Percentiles rank a stretch among this genome's conserved stretches.
Conservation (phyloP, 2,797 vertebrate genomes). For the Acanthurus tractus region DNA sequence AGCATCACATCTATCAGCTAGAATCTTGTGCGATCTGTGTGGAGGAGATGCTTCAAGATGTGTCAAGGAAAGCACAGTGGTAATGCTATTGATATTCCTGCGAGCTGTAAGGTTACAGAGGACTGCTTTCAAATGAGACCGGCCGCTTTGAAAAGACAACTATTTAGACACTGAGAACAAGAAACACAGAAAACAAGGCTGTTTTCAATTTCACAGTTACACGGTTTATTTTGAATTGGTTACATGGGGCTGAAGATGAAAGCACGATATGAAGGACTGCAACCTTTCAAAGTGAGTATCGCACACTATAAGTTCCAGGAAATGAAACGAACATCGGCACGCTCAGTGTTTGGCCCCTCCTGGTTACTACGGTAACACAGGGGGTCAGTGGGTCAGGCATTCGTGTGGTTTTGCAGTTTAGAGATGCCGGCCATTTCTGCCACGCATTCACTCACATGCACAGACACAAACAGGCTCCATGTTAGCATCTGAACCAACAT, state of each 20-base stretch:
- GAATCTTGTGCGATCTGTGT: constrained; percentile 44
- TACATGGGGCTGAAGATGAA: constrained; percentile 40
- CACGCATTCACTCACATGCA: background rate
- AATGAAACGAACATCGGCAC: constrained; percentile 39
- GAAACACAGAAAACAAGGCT: constrained; percentile 38
- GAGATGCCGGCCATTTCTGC: constrained; percentile 44
- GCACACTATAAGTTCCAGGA: constrained; percentile 37
- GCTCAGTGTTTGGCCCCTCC: constrained; percentile 40
- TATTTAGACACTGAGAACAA: constrained; percentile 42
- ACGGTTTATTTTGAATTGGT: constrained; percentile 33
- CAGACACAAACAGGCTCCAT: constrained; percentile 18
- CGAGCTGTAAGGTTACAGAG: constrained; percentile 52
- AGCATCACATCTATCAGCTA: constrained; percentile 65
- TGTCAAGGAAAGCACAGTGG: constrained; percentile 68
- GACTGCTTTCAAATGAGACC: constrained; percentile 49
- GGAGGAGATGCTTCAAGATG: constrained; percentile 62
- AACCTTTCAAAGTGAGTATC: constrained; percentile 34
- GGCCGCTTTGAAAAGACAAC: constrained; percentile 42
- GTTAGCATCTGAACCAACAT: constrained; percentile 14
- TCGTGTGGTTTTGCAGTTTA: constrained; percentile 38
- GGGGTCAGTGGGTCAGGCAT: constrained; percentile 57
- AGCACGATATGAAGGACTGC: constrained; percentile 16
- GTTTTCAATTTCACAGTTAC: constrained; percentile 40
- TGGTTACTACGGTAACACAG: constrained; percentile 40
- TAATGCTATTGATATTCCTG: constrained; percentile 61